These are phyloP conservation scores for Anas capensis DNA, from an alignment of 2,797 vertebrate genomes.

Conservation along the genomic window DNA sequence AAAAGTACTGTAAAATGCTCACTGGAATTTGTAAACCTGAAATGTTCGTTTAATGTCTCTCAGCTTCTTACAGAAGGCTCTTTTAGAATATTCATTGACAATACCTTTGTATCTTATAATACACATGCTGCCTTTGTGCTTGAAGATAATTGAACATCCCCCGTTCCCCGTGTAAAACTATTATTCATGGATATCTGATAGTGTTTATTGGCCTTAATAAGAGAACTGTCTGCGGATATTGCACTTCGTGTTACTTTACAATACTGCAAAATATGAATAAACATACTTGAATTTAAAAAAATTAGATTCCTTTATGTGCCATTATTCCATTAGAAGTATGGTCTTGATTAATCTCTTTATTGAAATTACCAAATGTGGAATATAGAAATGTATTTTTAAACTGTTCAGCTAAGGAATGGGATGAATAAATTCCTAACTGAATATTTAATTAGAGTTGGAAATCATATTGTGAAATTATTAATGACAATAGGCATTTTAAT, in stretches of 20 bases:
- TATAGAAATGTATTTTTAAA: not conserved
- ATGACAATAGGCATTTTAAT: not conserved
- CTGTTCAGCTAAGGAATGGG: not conserved
- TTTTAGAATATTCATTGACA: not conserved
- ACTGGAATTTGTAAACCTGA: not conserved
- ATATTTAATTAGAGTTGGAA: conserved; percentile 2
- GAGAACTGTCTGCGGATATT: not conserved
- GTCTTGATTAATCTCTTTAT: not conserved
- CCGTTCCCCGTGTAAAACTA: not conserved
- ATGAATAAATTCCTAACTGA: not conserved
- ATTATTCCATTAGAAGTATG: not conserved
- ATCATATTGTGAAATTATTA: not conserved
- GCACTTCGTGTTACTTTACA: not conserved
- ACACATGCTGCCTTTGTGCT: not conserved
- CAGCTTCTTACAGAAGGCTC: not conserved
- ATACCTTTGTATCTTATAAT: not conserved
- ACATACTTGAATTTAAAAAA: not conserved
- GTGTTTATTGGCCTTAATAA: not conserved
- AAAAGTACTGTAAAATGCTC: not conserved
- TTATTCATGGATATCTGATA: not conserved
- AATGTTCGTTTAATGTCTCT: not conserved
- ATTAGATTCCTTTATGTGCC: not conserved
- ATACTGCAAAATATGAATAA: not conserved
- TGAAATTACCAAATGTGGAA: not conserved
- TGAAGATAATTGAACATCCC: not conserved